Evolutionary conservation across 2,888 invertebrate species (phyloP).

Genomic region (Ornithoptera alexandrae): DNA sequence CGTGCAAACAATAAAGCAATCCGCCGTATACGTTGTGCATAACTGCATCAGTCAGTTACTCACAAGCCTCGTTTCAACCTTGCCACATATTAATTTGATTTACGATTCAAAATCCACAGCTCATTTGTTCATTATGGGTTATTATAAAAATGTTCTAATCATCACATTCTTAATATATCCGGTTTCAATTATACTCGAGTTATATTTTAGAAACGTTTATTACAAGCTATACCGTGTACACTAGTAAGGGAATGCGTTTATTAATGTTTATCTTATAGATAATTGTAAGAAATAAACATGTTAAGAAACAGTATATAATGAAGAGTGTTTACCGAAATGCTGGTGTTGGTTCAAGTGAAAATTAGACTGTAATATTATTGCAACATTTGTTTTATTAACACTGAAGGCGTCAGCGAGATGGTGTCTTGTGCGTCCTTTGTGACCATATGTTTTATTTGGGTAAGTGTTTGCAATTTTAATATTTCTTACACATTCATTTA

Average conservation of each 20-base stretch:
- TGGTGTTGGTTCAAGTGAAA: slow-evolving; percentile 37
- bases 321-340: slow-evolving; percentile 41
- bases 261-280: not conserved
- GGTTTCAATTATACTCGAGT: slow-evolving; percentile 1
- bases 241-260: not conserved
- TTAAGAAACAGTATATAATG: slow-evolving; percentile 21
- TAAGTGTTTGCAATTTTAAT: slow-evolving; percentile 46
- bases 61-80: slow-evolving; percentile 39
- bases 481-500: not conserved
- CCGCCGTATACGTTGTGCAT: slow-evolving; percentile 19
- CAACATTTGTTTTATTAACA: slow-evolving; percentile 40
- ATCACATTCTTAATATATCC: slow-evolving; percentile 3
- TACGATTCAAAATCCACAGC: slow-evolving; percentile 46
- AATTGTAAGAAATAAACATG: not conserved
- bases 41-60: slow-evolving; percentile 20
- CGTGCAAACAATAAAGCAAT: slow-evolving; percentile 51
- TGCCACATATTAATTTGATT: slow-evolving; percentile 50
- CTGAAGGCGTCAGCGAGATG: slow-evolving; percentile 45
- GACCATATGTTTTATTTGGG: slow-evolving; percentile 47
- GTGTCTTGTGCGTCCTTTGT: slow-evolving; percentile 50
- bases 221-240: too few relatives aligned
- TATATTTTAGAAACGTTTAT: not conserved
- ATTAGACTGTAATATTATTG: slow-evolving; percentile 42
- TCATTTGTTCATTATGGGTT: slow-evolving; percentile 43
- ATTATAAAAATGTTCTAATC: slow-evolving; percentile 26